Conservation (phyloP, 2,797 vertebrate genomes). For the Tokudaia tokunoshimensis region DNA sequence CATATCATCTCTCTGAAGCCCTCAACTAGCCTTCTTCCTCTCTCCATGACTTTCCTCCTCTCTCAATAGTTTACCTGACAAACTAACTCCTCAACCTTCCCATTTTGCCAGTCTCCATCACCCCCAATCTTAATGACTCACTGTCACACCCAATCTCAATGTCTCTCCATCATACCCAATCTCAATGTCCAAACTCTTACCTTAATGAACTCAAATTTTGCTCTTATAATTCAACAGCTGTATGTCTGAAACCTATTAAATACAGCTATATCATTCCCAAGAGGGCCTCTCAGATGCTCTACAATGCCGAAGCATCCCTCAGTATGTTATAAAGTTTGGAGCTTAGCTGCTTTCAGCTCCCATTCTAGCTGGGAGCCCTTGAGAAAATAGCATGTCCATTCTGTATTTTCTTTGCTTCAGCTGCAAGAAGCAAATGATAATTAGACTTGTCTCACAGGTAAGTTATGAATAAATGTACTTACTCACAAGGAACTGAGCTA, state of each 20-base stretch:
- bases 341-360: background rate
- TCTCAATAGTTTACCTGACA: background rate
- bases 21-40: background rate
- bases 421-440: background rate
- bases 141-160: background rate
- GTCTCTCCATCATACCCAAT: background rate
- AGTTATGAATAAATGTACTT: background rate
- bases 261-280: background rate
- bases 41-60: background rate
- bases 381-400: background rate
- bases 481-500: background rate
- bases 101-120: background rate
- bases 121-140: background rate
- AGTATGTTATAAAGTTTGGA: background rate
- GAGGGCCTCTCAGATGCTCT: no score
- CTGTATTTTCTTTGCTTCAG: background rate
- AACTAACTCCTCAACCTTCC: background rate
- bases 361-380: background rate
- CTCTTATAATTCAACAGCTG: background rate
- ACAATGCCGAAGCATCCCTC: background rate
- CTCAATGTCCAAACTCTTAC: background rate
- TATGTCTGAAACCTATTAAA: background rate
- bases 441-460: background rate
- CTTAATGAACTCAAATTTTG: background rate
- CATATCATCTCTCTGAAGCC: conserved; percentile 18